phyloP scores from a whole-genome alignment of 2,113 vertebrate species.

The Bagarius yarrelli region DNA sequence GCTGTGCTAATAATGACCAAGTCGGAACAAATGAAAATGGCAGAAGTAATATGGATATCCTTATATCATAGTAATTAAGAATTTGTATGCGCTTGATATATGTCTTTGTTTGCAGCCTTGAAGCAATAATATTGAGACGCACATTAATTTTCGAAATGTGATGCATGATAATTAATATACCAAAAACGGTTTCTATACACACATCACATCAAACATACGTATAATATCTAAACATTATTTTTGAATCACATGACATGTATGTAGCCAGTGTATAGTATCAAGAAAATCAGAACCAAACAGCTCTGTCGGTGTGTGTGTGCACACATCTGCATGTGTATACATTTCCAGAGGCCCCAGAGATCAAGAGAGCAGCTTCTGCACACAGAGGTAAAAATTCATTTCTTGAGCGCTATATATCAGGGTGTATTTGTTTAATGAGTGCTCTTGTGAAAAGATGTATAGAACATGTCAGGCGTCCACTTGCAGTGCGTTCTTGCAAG shows the following conservation, averaged over 20 bases:
- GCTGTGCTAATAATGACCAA: constrained; percentile 54
- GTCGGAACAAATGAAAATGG: constrained; percentile 61
- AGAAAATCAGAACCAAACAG: background rate
- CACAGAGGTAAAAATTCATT: constrained; percentile 81
- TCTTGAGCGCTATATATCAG: constrained; percentile 85
- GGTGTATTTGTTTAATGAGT: constrained; percentile 89
- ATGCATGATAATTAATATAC: background rate
- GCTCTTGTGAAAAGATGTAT: constrained; percentile 88
- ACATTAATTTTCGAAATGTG: constrained; percentile 23
- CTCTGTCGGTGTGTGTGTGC: constrained; percentile 14
- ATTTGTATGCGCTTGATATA: constrained; percentile 46
- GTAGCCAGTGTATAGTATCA: background rate
- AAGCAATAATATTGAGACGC: constrained; percentile 6
- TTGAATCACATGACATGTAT: background rate
- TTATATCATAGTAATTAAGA: constrained; percentile 55
- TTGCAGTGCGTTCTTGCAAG: constrained; percentile 83
- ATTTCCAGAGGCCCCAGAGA: constrained; percentile 65
- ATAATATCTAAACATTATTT: background rate
- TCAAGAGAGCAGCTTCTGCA: constrained; percentile 60
- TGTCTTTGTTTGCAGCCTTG: constrained; percentile 35
- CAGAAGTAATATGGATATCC: constrained; percentile 55
- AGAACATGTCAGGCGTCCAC: constrained; percentile 89
- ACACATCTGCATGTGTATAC: constrained; percentile 32
- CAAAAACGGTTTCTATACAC: background rate
- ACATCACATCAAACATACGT: background rate